These are phyloP conservation scores for Megaceryle alcyon DNA, from an alignment of 2,797 vertebrate species.

Conservation along the genomic window DNA sequence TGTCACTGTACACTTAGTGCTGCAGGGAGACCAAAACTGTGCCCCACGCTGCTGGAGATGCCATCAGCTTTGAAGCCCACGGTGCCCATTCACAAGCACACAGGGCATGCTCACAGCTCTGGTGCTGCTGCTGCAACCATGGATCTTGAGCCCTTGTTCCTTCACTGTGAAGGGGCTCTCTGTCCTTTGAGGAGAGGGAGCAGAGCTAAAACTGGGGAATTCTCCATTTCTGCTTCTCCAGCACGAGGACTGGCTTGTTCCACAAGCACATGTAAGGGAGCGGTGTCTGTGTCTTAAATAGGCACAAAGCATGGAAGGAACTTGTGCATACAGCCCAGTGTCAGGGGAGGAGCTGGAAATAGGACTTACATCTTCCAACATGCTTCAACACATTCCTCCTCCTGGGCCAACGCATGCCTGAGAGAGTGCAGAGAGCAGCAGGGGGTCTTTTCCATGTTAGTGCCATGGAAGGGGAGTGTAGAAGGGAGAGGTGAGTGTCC, in stretches of 20 bases:
- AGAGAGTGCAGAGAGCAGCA: neutral
- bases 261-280: neutral
- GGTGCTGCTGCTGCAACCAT: neutral
- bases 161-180: neutral
- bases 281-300: neutral
- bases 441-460: neutral
- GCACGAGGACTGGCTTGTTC: neutral
- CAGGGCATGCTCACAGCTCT: neutral
- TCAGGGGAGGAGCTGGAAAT: constrained; percentile 11
- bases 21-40: neutral
- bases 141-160: neutral
- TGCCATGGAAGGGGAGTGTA: neutral
- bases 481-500: neutral
- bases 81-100: neutral
- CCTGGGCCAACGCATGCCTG: neutral
- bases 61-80: neutral
- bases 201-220: neutral
- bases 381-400: neutral
- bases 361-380: neutral
- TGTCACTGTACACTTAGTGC: neutral
- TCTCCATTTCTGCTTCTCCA: neutral
- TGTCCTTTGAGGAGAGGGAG: neutral
- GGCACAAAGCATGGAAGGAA: neutral
- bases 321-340: too few relatives aligned
- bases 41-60: neutral